Evolutionary conservation across 2,797 vertebrate species (phyloP).

Genomic region (Etheostoma perlongum): DNA sequence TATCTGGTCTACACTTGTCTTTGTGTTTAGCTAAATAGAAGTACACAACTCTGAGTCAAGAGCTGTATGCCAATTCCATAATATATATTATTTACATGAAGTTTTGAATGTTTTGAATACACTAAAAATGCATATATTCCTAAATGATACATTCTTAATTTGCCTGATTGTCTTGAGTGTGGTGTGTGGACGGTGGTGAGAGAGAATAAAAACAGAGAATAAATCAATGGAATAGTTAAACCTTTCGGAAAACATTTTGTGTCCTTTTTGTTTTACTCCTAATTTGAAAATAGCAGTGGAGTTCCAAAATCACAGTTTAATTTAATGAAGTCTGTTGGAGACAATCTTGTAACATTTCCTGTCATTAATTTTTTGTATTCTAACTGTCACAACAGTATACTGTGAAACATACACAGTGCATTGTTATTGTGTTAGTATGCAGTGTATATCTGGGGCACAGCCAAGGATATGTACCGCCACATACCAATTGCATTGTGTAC

Average conservation of each 20-base stretch:
- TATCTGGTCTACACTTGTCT: not conserved
- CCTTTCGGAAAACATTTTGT: constrained; percentile 1
- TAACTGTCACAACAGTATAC: constrained; percentile 4
- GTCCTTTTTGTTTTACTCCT: not conserved
- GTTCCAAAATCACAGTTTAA: constrained; percentile 3
- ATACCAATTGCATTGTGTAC: constrained; percentile 16
- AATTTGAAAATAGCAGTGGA: constrained; percentile 5
- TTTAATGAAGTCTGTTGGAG: not conserved
- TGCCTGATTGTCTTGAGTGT: not conserved
- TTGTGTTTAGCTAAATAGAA: not conserved
- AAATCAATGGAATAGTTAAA: not conserved
- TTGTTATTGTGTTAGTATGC: constrained; percentile 9
- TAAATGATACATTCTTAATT: not conserved
- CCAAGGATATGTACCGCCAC: constrained; percentile 10
- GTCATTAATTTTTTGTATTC: not conserved
- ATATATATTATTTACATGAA: not conserved
- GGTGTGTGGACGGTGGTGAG: not conserved
- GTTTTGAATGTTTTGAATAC: not conserved
- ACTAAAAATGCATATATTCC: not conserved
- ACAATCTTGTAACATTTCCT: constrained; percentile 11
- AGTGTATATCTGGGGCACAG: constrained; percentile 10
- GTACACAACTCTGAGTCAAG: not conserved
- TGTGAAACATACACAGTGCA: constrained; percentile 14
- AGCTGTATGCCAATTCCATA: not conserved
- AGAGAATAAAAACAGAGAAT: not conserved